Percentiles rank a stretch among this genome's conserved stretches.
Evolutionary conservation across 2,888 invertebrate genomes (phyloP).

Genomic region (Leptinotarsa tumamoca): DNA sequence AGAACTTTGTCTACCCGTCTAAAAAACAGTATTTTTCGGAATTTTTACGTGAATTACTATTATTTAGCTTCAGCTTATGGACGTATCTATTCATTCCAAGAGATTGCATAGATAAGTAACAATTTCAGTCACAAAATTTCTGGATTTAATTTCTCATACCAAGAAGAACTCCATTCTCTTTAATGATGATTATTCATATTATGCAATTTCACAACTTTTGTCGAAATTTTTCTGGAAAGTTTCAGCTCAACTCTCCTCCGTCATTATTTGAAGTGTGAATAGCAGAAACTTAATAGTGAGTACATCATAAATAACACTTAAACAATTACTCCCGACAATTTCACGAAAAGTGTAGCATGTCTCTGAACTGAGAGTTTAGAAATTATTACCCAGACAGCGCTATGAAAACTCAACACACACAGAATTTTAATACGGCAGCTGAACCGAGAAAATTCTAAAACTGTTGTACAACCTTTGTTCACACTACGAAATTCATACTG

Average conservation of each 20-base stretch:
- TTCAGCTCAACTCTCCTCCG: background rate
- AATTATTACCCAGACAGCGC: conserved; percentile 17
- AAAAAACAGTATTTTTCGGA: too few relatives aligned
- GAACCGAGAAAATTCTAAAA: conserved; percentile 12
- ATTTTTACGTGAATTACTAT: too few relatives aligned
- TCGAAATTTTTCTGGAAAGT: background rate
- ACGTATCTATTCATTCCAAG: too few relatives aligned
- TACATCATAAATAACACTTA: background rate
- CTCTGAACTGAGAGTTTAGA: conserved; percentile 16
- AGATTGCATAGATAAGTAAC: too few relatives aligned
- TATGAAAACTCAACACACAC: conserved; percentile 8
- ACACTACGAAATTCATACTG: conserved; percentile 23
- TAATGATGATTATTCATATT: too few relatives aligned
- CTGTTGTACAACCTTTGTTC: conserved; percentile 12
- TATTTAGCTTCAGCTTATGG: too few relatives aligned
- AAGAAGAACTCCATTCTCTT: too few relatives aligned
- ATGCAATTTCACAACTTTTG: too few relatives aligned
- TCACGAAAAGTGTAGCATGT: conserved; percentile 1
- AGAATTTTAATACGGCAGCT: conserved; percentile 24
- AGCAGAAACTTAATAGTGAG: background rate
- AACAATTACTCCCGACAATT: conserved; percentile 11
- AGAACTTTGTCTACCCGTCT: too few relatives aligned
- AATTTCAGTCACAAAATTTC: too few relatives aligned
- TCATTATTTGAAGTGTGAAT: background rate
- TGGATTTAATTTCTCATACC: too few relatives aligned